Evolutionary conservation across 2,113 vertebrate species (phyloP).

Genomic region (Pteronura brasiliensis): DNA sequence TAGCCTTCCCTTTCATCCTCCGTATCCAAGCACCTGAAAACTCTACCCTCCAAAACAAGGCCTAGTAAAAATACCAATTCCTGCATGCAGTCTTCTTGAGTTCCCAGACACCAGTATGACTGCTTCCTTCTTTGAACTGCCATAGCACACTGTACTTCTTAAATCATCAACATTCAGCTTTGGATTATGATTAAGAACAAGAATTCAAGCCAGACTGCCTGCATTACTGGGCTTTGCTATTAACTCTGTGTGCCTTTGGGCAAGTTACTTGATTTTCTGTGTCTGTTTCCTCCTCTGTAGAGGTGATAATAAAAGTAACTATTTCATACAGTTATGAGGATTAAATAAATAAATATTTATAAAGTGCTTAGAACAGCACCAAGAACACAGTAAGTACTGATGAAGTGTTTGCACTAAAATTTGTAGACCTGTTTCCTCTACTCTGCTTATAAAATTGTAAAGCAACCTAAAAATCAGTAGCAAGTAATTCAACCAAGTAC

Average conservation of each 20-base stretch:
- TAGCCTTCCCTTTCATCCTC: not conserved
- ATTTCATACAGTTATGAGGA: not conserved
- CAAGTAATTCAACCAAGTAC: not conserved
- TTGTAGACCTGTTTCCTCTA: not conserved
- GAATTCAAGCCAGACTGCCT: not conserved
- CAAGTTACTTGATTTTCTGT: not conserved
- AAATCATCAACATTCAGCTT: not conserved
- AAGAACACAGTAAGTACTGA: not conserved
- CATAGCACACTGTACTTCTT: not conserved
- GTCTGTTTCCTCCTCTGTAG: not conserved
- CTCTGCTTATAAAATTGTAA: not conserved
- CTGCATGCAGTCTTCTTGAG: not conserved
- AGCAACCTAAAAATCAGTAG: not conserved
- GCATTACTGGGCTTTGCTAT: not conserved
- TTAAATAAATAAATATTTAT: slow-evolving; percentile 17
- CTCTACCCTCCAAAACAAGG: not conserved
- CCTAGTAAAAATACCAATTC: slow-evolving; percentile 1
- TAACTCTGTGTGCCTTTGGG: not conserved
- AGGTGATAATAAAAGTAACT: not conserved
- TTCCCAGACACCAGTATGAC: not conserved
- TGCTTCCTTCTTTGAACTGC: not conserved
- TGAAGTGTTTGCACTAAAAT: slow-evolving; percentile 18
- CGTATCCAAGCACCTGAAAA: not conserved
- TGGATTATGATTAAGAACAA: not conserved
- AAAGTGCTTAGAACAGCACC: not conserved